phyloP scores from a whole-genome alignment of 2,797 vertebrate genomes.

The Picus viridis region DNA sequence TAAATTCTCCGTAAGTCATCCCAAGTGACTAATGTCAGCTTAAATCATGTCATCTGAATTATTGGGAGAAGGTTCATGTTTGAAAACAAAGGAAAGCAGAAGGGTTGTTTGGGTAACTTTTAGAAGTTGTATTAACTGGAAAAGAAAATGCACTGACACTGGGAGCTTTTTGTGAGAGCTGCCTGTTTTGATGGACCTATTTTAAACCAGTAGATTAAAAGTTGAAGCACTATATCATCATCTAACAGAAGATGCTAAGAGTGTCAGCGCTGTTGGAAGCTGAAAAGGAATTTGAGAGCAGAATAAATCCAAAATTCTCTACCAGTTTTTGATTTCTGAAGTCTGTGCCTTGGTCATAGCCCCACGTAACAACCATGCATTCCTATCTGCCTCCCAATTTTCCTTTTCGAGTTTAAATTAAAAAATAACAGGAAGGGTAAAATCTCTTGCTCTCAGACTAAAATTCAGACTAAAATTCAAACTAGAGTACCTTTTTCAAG shows the following conservation, averaged over 20 bases:
- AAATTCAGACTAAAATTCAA: conserved; percentile 45
- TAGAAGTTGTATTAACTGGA: neutral
- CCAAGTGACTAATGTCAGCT: conserved; percentile 34
- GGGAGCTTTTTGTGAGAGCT: neutral
- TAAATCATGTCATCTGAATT: conserved; percentile 52
- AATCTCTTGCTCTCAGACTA: conserved; percentile 21
- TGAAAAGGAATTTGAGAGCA: neutral
- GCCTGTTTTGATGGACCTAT: neutral
- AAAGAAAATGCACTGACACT: neutral
- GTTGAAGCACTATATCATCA: neutral
- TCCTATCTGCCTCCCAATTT: neutral
- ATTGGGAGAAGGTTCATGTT: conserved; percentile 7
- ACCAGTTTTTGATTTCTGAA: conserved; percentile 12
- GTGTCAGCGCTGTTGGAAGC: neutral
- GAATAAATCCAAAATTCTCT: neutral
- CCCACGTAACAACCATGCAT: neutral
- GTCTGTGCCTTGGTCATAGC: neutral
- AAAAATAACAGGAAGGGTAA: conserved; percentile 64
- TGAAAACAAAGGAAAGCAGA: conserved; percentile 36
- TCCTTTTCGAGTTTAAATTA: conserved; percentile 33
- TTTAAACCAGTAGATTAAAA: conserved; percentile 10
- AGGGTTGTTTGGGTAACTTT: neutral
- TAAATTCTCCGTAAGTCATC: conserved; percentile 38
- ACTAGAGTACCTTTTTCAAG: conserved; percentile 21
- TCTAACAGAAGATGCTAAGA: neutral